Evolutionary conservation across 53 echinoderm and acorn worm genomes (phyloP).

Genomic region (Henricia sp.): DNA sequence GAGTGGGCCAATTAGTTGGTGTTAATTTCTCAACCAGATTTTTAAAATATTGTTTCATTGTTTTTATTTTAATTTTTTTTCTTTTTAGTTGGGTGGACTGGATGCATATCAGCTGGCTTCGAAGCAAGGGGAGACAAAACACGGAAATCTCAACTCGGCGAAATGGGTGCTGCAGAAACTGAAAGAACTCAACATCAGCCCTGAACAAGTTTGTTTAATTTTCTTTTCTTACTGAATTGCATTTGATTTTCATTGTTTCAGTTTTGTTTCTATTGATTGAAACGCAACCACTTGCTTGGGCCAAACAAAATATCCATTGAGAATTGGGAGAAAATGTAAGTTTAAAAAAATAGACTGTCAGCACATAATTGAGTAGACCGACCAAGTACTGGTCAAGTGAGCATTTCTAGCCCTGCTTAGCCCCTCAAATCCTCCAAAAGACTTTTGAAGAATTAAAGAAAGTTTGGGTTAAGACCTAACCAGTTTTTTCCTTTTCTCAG

Average conservation of each 20-base stretch:
- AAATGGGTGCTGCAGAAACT: slow-evolving; percentile 89
- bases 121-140: slow-evolving; percentile 76
- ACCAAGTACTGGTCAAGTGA: too few species aligned
- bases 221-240: too few species aligned
- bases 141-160: slow-evolving; percentile 92
- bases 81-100: slow-evolving; percentile 82
- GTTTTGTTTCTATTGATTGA: too few species aligned
- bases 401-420: too few species aligned
- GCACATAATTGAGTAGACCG: not conserved
- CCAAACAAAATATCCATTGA: too few species aligned
- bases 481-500: slow-evolving; percentile 58
- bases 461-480: slow-evolving; percentile 43
- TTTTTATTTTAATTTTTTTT: not conserved
- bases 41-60: not conserved
- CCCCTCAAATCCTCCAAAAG: too few species aligned
- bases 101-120: slow-evolving; percentile 83
- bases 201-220: slow-evolving; percentile 61
- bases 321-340: too few species aligned
- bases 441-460: slow-evolving; percentile 79
- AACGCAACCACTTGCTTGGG: too few species aligned
- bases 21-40: too few species aligned
- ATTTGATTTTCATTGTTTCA: too few species aligned
- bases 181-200: slow-evolving; percentile 65
- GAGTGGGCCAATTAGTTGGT: too few species aligned
- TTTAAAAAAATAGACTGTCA: too few species aligned